These are phyloP conservation scores for Hyposmocoma kahamanoa DNA, from an alignment of 1,140 invertebrate genomes.

Conservation along the genomic window DNA sequence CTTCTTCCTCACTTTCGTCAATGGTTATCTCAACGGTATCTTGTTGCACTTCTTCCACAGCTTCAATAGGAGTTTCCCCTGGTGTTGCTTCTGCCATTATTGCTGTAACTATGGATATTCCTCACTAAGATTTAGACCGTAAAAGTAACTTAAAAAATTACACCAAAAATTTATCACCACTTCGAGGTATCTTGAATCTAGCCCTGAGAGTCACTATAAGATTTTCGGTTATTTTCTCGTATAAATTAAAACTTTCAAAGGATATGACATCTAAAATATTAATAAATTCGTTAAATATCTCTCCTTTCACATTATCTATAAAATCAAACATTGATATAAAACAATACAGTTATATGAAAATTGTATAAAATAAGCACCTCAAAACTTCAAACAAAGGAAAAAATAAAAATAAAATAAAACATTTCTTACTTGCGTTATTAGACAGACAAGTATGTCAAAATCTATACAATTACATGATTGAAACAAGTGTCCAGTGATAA, in stretches of 20 bases:
- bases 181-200: constrained; percentile 40
- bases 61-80: constrained; percentile 7
- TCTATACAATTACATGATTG: too few species aligned
- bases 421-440: too few species aligned
- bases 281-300: constrained; percentile 47
- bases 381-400: not conserved
- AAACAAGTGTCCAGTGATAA: too few species aligned
- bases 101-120: not conserved
- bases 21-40: constrained; percentile 5
- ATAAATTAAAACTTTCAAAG: constrained; percentile 36
- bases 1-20: not conserved
- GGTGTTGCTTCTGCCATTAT: constrained; percentile 19
- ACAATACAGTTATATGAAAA: constrained; percentile 7
- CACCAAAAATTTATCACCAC: constrained; percentile 47
- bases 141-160: constrained; percentile 21
- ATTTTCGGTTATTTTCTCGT: constrained; percentile 54
- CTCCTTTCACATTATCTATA: constrained; percentile 39
- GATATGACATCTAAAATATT: constrained; percentile 48
- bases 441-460: too few species aligned
- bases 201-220: constrained; percentile 36
- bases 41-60: constrained; percentile 13
- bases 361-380: not conserved
- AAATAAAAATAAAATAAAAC: not conserved
- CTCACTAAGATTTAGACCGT: not conserved
- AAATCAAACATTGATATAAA: constrained; percentile 49